These are phyloP conservation scores for Cheilosia vulpina DNA, from an alignment of 2,888 invertebrate species.

Conservation along the genomic window DNA sequence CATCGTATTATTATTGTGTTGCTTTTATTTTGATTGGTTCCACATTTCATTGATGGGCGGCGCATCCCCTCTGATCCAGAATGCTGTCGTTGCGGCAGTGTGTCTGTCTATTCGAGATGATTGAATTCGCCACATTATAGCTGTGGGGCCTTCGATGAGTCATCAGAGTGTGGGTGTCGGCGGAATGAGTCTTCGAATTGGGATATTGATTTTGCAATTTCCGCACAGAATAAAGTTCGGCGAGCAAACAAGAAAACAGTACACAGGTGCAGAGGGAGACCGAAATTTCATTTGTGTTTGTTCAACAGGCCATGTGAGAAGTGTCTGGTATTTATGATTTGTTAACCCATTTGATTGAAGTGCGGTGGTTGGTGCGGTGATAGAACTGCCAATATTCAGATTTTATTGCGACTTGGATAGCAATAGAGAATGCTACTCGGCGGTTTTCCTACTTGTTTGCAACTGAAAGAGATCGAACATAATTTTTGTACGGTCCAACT, in stretches of 20 bases:
- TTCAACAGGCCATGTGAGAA: background rate
- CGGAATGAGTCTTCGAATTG: constrained; percentile 44
- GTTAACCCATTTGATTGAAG: constrained; percentile 17
- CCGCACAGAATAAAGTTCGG: constrained; percentile 11
- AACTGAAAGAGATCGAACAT: too few relatives aligned
- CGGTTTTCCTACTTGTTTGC: too few relatives aligned
- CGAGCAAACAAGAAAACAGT: constrained; percentile 4
- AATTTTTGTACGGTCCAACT: too few relatives aligned
- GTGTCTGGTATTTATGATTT: constrained; percentile 10
- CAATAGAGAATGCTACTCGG: too few relatives aligned
- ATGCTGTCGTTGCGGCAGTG: constrained; percentile 12
- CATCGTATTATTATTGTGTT: background rate
- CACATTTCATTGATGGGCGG: constrained; percentile 38
- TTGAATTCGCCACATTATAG: constrained; percentile 1
- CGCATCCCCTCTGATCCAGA: background rate
- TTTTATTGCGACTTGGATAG: too few relatives aligned
- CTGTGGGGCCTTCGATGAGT: constrained; percentile 47
- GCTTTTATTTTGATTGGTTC: constrained; percentile 34
- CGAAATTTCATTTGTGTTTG: constrained; percentile 48
- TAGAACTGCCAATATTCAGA: background rate
- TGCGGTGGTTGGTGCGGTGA: background rate
- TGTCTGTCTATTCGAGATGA: constrained; percentile 44
- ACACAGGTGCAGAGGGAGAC: constrained; percentile 19
- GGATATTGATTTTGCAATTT: constrained; percentile 73
- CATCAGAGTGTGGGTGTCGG: constrained; percentile 39